phyloP scores from a whole-genome alignment of 2,113 vertebrate species.

The Peromyscus polionotus region DNA sequence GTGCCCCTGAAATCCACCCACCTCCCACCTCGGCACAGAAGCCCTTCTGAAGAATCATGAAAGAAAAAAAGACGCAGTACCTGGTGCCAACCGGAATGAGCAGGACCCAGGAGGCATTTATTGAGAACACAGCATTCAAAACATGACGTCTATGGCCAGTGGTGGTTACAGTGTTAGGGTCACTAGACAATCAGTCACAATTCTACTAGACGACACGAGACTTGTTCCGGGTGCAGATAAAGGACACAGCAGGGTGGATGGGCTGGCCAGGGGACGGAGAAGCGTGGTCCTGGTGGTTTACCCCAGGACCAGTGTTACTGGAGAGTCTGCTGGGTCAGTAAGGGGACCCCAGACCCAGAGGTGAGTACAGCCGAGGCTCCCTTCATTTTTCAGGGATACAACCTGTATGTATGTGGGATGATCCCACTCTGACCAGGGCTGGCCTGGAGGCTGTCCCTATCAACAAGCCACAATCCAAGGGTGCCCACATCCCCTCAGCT shows the following conservation, averaged over 20 bases:
- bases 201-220: constrained; percentile 65
- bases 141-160: constrained; percentile 62
- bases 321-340: background rate
- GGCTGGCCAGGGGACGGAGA: background rate
- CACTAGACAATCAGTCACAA: constrained; percentile 82
- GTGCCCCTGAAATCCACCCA: background rate
- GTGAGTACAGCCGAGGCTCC: background rate
- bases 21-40: constrained; percentile 35
- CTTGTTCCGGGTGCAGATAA: background rate
- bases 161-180: constrained; percentile 83
- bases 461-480: accelerated
- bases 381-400: background rate
- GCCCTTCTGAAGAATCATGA: constrained; percentile 52
- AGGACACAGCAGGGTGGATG: background rate
- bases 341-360: background rate
- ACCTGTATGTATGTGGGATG: accelerated
- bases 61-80: constrained; percentile 80
- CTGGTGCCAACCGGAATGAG: constrained; percentile 67
- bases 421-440: background rate
- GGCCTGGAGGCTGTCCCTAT: background rate
- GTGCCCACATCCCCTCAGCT: background rate
- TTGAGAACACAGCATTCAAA: constrained; percentile 84
- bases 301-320: background rate
- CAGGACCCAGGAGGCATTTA: constrained; percentile 87
- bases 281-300: background rate